These are phyloP conservation scores for Lordiphosa andalusiaca DNA, from an alignment of 2,888 invertebrate species.

Conservation along the genomic window DNA sequence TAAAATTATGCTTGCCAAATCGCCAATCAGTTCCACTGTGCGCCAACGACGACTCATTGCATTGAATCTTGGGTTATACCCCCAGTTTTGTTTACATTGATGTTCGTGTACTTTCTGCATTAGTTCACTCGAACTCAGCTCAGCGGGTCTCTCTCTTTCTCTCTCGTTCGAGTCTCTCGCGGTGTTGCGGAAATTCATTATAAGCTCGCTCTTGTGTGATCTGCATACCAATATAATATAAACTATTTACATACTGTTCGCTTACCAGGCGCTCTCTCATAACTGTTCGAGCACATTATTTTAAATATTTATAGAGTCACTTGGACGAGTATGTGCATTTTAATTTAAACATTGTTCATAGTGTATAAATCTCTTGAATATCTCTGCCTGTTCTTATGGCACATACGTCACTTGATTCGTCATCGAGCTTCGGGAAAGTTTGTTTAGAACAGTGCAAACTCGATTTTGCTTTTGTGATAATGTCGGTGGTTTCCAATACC, in stretches of 20 bases:
- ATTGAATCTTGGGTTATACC: slow-evolving; percentile 32
- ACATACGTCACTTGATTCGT: slow-evolving; percentile 8
- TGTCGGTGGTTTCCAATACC: slow-evolving; percentile 30
- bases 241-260: neutral
- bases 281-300: slow-evolving; percentile 38
- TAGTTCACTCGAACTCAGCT: slow-evolving; percentile 9
- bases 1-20: neutral
- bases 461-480: slow-evolving; percentile 9
- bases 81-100: slow-evolving; percentile 27
- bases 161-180: neutral
- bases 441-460: slow-evolving; percentile 7
- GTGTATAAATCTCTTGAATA: slow-evolving; percentile 1
- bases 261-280: neutral
- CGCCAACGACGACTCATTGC: slow-evolving; percentile 7
- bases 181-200: slow-evolving; percentile 22
- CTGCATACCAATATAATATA: slow-evolving; percentile 9
- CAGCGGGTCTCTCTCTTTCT: neutral
- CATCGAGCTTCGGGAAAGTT: slow-evolving; percentile 36
- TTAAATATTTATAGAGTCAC: slow-evolving; percentile 18
- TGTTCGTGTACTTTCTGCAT: slow-evolving; percentile 8
- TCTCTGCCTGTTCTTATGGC: slow-evolving; percentile 18
- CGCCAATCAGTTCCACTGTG: neutral
- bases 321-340: neutral
- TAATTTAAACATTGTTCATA: neutral
- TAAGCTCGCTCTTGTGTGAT: slow-evolving; percentile 6